A percentile compares a stretch with the other conserved stretches of the same genome.
phyloP scores from a whole-genome alignment of 2,797 vertebrate genomes.

The Erpetoichthys calabaricus region DNA sequence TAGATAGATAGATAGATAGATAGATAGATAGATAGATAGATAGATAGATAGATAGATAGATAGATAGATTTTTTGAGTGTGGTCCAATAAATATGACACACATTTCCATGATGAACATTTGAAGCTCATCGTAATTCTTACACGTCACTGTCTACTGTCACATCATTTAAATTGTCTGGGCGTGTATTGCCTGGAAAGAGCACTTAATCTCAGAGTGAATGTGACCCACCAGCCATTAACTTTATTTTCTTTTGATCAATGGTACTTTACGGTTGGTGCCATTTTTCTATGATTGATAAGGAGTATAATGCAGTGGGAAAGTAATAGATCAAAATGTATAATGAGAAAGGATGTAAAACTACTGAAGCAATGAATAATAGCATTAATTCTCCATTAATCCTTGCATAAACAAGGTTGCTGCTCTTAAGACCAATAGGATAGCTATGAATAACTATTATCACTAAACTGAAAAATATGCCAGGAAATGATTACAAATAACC shows the following conservation, averaged over 20 bases:
- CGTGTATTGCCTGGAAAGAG: background rate
- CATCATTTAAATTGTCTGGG: background rate
- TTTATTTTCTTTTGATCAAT: background rate
- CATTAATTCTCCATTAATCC: background rate
- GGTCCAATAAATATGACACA: too few relatives aligned
- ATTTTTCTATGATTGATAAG: background rate
- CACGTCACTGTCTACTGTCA: too few relatives aligned
- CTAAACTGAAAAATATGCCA: too few relatives aligned
- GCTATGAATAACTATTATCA: too few relatives aligned
- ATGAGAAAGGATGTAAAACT: constrained; percentile 2
- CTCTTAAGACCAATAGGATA: background rate
- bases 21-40: too few relatives aligned
- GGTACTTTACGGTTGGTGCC: background rate
- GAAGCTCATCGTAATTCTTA: too few relatives aligned
- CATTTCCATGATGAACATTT: too few relatives aligned
- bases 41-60: too few relatives aligned
- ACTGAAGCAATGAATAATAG: background rate
- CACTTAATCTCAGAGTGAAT: background rate
- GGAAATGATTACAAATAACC: too few relatives aligned
- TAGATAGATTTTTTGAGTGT: too few relatives aligned
- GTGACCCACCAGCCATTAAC: background rate
- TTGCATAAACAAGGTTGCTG: background rate
- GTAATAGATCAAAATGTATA: constrained; percentile 1
- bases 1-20: too few relatives aligned
- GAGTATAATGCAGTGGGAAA: background rate